phyloP scores from a whole-genome alignment of 2,888 invertebrate species.

The Ophonus ardosiacus region DNA sequence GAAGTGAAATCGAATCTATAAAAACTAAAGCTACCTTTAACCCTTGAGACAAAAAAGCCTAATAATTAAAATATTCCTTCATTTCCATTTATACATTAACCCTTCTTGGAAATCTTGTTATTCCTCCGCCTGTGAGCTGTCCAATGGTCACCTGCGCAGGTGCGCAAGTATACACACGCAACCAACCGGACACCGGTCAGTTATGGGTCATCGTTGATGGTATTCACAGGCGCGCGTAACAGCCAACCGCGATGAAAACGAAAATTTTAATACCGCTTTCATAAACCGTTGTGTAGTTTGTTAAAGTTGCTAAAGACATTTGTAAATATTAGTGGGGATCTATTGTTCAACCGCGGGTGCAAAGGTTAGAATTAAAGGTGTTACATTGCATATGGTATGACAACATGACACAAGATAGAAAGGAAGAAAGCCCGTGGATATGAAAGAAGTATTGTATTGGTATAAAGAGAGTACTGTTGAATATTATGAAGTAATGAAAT shows the following conservation, averaged over 20 bases:
- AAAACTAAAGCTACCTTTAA: no score
- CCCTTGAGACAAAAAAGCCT: no score
- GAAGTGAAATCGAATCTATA: no score
- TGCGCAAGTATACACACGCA: slow-evolving; percentile 57
- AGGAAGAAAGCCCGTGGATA: not conserved
- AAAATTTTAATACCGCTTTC: not conserved
- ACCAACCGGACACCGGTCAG: slow-evolving; percentile 69
- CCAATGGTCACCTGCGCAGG: slow-evolving; percentile 53
- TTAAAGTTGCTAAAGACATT: not conserved
- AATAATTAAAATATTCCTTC: no score
- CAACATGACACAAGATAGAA: not conserved
- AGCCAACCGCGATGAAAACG: not conserved
- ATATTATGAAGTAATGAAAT: not conserved
- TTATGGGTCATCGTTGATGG: slow-evolving; percentile 66
- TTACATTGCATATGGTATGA: slow-evolving; percentile 22
- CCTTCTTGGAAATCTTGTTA: not conserved
- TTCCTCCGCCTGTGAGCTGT: not conserved
- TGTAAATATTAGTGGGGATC: not conserved
- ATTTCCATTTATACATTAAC: no score
- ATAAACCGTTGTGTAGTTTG: not conserved
- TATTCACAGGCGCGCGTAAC: slow-evolving; percentile 64
- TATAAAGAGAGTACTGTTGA: not conserved
- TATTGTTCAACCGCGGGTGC: not conserved
- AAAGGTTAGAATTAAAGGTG: not conserved
- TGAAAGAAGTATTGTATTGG: not conserved